phyloP scores from a whole-genome alignment of 2,113 vertebrate genomes.

The Empidonax traillii region DNA sequence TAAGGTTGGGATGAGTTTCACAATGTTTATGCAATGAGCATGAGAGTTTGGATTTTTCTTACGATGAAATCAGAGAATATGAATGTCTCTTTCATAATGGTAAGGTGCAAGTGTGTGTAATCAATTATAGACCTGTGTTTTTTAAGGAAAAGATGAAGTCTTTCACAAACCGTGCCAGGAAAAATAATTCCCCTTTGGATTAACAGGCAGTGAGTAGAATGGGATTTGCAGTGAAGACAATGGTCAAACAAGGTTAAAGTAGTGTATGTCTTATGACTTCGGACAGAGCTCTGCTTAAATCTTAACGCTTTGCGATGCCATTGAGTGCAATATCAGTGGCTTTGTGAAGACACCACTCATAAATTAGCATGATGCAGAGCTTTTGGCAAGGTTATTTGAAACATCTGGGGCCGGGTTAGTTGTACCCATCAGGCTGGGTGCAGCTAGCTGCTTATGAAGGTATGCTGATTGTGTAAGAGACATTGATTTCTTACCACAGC shows the following conservation, averaged over 20 bases:
- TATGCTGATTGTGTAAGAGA: background rate
- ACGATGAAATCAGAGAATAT: background rate
- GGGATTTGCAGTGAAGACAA: accelerated
- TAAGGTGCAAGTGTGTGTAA: accelerated
- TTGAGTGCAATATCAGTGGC: background rate
- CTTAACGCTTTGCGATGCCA: background rate
- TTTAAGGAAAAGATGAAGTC: background rate
- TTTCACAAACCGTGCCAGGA: background rate
- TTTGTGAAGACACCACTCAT: background rate
- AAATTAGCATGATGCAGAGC: background rate
- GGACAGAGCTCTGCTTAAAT: background rate
- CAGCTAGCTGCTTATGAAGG: background rate
- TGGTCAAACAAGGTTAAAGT: accelerated
- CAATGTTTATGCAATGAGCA: background rate
- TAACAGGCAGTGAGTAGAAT: background rate
- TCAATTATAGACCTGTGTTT: background rate
- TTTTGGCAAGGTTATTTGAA: background rate
- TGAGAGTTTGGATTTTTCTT: background rate
- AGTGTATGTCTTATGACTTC: background rate
- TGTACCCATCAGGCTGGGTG: background rate
- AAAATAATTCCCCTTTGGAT: background rate
- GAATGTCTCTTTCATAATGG: background rate
- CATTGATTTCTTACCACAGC: background rate
- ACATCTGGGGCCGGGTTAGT: background rate
- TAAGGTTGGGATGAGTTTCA: background rate